Conservation (phyloP, 2,113 vertebrate genomes). For the Seriola dumerili region DNA sequence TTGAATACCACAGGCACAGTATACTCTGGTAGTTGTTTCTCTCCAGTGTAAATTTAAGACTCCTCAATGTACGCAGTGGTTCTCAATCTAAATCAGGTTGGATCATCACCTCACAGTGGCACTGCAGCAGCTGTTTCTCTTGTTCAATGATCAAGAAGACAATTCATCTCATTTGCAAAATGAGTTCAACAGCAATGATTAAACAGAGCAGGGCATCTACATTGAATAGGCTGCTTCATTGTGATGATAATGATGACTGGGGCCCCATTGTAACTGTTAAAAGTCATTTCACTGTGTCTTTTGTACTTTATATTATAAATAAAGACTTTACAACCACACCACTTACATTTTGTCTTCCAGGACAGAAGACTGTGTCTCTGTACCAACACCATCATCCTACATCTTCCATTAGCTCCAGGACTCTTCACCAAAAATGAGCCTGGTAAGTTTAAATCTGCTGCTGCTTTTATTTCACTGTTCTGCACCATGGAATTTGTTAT, state of each 20-base stretch:
- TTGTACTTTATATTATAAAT: constrained; percentile 1
- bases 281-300: neutral
- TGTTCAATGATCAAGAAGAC: neutral
- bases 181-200: constrained; percentile 4
- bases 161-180: neutral
- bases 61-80: neutral
- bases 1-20: neutral
- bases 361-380: neutral
- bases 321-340: neutral
- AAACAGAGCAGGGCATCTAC: neutral
- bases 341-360: constrained; percentile 12
- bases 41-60: neutral
- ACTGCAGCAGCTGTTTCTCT: neutral
- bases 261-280: neutral
- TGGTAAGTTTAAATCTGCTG: constrained; percentile 50
- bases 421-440: constrained; percentile 42
- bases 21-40: neutral
- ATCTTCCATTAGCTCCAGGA: constrained; percentile 18
- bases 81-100: neutral
- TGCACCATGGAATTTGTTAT: neutral
- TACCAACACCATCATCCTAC: neutral
- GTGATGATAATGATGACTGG: constrained; percentile 2
- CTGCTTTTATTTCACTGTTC: neutral
- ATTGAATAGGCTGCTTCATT: neutral
- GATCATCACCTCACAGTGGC: neutral